These are phyloP conservation scores for Atherinosoma microstoma DNA, from an alignment of 2,797 vertebrate genomes.

Conservation along the genomic window DNA sequence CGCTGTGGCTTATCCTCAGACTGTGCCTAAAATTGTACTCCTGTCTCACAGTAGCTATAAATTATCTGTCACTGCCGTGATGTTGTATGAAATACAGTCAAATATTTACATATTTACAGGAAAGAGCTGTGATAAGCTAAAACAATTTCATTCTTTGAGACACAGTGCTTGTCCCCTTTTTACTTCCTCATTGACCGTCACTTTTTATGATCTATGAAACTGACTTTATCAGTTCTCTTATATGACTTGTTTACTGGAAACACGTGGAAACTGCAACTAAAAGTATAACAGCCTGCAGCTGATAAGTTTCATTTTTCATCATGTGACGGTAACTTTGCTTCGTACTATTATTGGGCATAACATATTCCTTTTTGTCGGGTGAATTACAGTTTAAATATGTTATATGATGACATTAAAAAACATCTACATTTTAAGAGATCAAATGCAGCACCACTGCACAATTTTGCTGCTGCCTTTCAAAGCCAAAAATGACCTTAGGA, in stretches of 20 bases:
- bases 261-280: background rate
- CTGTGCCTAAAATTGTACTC: background rate
- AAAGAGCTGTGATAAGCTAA: background rate
- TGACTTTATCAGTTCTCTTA: conserved; percentile 1
- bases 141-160: background rate
- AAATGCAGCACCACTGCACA: background rate
- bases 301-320: background rate
- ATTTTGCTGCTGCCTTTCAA: background rate
- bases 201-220: background rate
- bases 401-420: background rate
- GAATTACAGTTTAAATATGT: background rate
- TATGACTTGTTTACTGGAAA: conserved; percentile 26
- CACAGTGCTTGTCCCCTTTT: too few relatives aligned
- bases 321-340: background rate
- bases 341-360: background rate
- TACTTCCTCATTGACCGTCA: background rate
- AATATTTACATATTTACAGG: conserved; percentile 10
- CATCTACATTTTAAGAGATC: background rate
- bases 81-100: background rate
- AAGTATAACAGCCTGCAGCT: background rate
- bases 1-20: background rate
- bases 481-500: background rate
- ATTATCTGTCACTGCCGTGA: background rate
- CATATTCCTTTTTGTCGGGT: background rate
- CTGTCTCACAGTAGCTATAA: background rate